These are phyloP conservation scores for Junco hyemalis DNA, from an alignment of 2,113 vertebrate species.

Conservation along the genomic window DNA sequence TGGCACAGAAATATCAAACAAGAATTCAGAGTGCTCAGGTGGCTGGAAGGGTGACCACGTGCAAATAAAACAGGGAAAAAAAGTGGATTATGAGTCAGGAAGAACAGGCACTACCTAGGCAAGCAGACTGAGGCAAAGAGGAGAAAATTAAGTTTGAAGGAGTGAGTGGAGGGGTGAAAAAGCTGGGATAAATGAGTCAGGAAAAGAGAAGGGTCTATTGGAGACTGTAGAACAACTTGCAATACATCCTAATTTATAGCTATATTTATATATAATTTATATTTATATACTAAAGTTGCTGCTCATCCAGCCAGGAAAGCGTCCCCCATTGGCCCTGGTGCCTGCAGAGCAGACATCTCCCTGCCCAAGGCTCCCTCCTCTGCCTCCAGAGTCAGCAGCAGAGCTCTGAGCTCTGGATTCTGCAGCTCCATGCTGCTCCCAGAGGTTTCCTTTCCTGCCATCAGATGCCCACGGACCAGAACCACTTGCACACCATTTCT, in stretches of 20 bases:
- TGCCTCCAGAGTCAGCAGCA: background rate
- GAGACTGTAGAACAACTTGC: rapidly evolving
- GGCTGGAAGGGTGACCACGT: background rate
- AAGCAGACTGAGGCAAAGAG: background rate
- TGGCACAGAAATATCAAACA: background rate
- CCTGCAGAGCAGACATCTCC: background rate
- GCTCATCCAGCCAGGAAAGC: background rate
- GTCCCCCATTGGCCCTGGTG: too few species aligned
- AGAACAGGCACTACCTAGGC: background rate
- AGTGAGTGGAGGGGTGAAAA: background rate
- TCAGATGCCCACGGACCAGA: background rate
- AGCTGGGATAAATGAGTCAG: background rate
- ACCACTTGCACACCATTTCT: background rate
- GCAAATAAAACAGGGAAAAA: background rate
- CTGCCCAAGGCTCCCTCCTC: background rate
- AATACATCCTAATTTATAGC: background rate
- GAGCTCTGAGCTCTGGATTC: background rate
- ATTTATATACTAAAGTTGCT: background rate
- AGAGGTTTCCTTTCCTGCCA: background rate
- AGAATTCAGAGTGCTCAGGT: background rate
- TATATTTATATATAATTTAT: background rate
- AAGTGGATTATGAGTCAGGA: background rate
- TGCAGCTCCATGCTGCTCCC: background rate
- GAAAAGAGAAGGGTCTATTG: background rate
- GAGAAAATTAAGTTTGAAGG: background rate